A percentile compares a stretch with the other conserved stretches of the same genome.
These are phyloP conservation scores for Uloborus diversus DNA, from an alignment of 1,140 invertebrate genomes.

Conservation along the genomic window DNA sequence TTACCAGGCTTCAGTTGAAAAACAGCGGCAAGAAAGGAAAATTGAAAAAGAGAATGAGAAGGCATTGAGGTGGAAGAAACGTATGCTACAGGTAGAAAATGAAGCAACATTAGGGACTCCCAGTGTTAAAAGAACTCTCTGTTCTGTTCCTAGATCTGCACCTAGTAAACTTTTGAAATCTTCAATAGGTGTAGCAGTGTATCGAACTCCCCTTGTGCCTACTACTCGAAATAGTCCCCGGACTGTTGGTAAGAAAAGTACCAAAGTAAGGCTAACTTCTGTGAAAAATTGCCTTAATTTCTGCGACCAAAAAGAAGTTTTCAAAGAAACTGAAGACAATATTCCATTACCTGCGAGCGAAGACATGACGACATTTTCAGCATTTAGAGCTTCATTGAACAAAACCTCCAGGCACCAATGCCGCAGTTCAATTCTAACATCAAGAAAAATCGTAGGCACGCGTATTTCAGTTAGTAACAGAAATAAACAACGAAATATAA, in stretches of 20 bases:
- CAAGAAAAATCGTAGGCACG: conserved; percentile 15
- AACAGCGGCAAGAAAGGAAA: conserved; percentile 64
- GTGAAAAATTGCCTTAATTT: not conserved
- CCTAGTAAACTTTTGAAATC: conserved; percentile 35
- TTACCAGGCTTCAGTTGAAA: conserved; percentile 63
- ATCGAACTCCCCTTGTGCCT: not conserved
- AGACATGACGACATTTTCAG: conserved; percentile 23
- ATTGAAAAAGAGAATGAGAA: conserved; percentile 66
- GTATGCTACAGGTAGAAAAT: not conserved
- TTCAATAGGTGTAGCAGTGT: not conserved
- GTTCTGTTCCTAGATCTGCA: conserved; percentile 15
- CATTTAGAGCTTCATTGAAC: conserved; percentile 24
- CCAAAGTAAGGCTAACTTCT: too few relatives aligned
- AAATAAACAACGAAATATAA: conserved; percentile 16
- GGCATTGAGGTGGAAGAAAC: conserved; percentile 44
- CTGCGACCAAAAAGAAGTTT: not conserved
- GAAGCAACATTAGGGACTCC: not conserved
- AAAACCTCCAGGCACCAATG: not conserved
- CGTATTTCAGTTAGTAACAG: conserved; percentile 12
- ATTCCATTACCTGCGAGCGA: not conserved
- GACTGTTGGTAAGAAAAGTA: not conserved
- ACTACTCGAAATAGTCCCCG: not conserved
- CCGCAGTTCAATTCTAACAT: conserved; percentile 32
- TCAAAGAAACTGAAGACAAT: not conserved
- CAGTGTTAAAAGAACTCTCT: not conserved